Conservation (phyloP, 30 jellyfish, hydroid and myxozoan species). For the Cassiopea andromeda region DNA sequence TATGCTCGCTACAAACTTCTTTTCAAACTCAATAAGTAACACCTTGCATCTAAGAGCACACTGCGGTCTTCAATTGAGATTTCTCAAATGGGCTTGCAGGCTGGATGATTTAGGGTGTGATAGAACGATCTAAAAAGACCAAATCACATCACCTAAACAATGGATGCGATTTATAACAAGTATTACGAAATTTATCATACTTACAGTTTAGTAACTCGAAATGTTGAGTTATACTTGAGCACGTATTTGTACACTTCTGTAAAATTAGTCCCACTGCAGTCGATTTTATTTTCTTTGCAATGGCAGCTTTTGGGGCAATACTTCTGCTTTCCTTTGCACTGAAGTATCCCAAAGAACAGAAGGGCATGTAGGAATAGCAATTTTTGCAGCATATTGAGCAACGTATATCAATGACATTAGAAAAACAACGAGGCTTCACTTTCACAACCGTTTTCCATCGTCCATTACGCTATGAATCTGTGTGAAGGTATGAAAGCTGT, state of each 20-base stretch:
- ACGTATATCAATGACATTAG: background rate
- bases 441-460: background rate
- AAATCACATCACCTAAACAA: background rate
- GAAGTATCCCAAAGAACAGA: background rate
- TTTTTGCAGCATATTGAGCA: background rate
- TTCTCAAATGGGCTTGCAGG: background rate
- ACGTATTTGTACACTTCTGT: conserved; percentile 39
- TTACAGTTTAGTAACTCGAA: conserved; percentile 49
- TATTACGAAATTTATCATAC: background rate
- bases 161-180: background rate
- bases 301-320: conserved; percentile 52
- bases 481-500: conserved; percentile 28
- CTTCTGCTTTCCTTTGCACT: conserved; percentile 14
- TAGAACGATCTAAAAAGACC: background rate
- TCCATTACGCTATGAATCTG: background rate
- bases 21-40: too few relatives aligned
- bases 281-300: conserved; percentile 52
- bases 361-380: background rate
- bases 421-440: background rate
- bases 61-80: too few relatives aligned
- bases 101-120: background rate
- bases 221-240: conserved; percentile 34
- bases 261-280: conserved; percentile 47
- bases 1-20: too few relatives aligned
- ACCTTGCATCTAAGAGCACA: too few relatives aligned